A percentile compares a stretch with the other conserved stretches of the same genome.
Conservation (phyloP, 2,797 vertebrate species). For the Taeniopygia guttata region DNA sequence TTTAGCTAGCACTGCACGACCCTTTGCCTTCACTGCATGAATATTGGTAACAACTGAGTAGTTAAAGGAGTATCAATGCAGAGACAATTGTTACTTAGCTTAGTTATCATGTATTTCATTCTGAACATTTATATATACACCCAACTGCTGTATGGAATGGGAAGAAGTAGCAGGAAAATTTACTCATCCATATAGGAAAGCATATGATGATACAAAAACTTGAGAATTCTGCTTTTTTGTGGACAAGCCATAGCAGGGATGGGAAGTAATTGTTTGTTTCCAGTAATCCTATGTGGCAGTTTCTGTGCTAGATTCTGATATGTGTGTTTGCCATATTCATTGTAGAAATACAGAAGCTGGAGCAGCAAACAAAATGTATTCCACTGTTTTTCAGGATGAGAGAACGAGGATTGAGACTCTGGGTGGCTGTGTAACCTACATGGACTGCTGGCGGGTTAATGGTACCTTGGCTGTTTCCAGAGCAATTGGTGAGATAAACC, state of each 20-base stretch:
- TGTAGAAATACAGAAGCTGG: not conserved
- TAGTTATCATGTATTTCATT: not conserved
- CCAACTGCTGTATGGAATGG: not conserved
- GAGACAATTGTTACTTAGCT: not conserved
- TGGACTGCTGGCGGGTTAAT: conserved; percentile 97
- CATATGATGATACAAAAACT: not conserved
- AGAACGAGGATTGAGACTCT: conserved; percentile 88
- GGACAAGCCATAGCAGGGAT: not conserved
- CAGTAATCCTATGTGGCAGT: not conserved
- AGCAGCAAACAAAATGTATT: not conserved
- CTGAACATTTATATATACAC: not conserved
- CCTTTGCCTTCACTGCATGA: not conserved
- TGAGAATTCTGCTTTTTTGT: not conserved
- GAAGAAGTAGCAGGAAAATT: not conserved
- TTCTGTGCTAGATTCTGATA: not conserved
- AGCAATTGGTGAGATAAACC: conserved; percentile 87
- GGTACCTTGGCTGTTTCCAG: conserved; percentile 95
- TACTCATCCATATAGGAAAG: not conserved
- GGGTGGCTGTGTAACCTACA: conserved; percentile 90
- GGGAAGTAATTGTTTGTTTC: not conserved
- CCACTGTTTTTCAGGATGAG: conserved; percentile 82
- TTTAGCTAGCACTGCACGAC: not conserved
- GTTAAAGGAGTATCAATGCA: not conserved
- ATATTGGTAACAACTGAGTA: not conserved
- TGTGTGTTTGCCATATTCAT: not conserved